These are phyloP conservation scores for Thamnaconus septentrionalis DNA, from an alignment of 2,113 vertebrate species.

Conservation along the genomic window DNA sequence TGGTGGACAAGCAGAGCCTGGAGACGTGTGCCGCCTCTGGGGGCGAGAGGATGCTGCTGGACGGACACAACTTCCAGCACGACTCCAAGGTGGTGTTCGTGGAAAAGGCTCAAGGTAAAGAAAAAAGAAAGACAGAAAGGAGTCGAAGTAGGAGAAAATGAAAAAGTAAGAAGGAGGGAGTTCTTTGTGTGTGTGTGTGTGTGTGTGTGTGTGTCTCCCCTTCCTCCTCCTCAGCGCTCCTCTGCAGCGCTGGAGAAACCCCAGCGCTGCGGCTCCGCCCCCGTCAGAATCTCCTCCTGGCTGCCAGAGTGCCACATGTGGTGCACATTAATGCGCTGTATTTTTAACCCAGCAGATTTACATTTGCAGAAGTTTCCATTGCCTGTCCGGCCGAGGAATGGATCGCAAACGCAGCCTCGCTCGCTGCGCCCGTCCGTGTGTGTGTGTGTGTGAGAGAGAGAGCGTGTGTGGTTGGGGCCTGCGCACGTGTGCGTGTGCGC, in stretches of 20 bases:
- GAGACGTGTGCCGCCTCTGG: slow-evolving; percentile 87
- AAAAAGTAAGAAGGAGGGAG: slow-evolving; percentile 7
- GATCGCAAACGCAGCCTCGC: slow-evolving; percentile 59
- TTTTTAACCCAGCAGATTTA: slow-evolving; percentile 82
- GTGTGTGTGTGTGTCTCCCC: slow-evolving; percentile 13
- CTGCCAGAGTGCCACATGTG: slow-evolving; percentile 80
- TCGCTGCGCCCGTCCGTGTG: slow-evolving; percentile 7
- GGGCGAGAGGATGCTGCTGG: slow-evolving; percentile 89
- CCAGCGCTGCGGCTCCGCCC: slow-evolving; percentile 45
- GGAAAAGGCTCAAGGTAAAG: slow-evolving; percentile 95
- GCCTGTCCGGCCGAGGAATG: slow-evolving; percentile 72
- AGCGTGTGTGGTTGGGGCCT: slow-evolving; percentile 27
- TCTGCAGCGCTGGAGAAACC: slow-evolving; percentile 58
- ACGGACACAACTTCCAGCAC: slow-evolving; percentile 93
- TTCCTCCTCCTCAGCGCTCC: neutral
- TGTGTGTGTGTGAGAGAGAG: slow-evolving; percentile 16
- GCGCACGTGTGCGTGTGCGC: slow-evolving; percentile 30
- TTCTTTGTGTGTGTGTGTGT: slow-evolving; percentile 25
- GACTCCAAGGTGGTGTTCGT: slow-evolving; percentile 98
- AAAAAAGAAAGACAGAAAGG: slow-evolving; percentile 5
- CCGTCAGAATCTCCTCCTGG: slow-evolving; percentile 73
- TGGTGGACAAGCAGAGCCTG: slow-evolving; percentile 93
- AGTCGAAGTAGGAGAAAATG: too few relatives aligned
- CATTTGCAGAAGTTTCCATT: slow-evolving; percentile 83
- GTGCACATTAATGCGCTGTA: slow-evolving; percentile 80